These are phyloP conservation scores for Salminus brasiliensis DNA, from an alignment of 2,113 vertebrate genomes.

Conservation along the genomic window DNA sequence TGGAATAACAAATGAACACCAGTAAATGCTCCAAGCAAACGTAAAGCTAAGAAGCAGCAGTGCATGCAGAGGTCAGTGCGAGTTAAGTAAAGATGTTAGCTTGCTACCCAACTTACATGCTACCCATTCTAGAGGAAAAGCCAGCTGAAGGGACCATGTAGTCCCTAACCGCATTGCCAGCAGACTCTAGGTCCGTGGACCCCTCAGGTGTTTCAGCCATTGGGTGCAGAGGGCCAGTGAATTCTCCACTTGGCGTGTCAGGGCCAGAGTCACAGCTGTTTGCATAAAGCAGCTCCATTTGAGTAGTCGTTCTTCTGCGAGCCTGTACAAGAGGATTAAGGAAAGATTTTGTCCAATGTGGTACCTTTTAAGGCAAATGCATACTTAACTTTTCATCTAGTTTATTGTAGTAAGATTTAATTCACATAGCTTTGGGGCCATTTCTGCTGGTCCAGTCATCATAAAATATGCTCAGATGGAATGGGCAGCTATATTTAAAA, in stretches of 20 bases:
- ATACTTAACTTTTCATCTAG: too few species aligned
- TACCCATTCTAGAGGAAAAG: conserved; percentile 91
- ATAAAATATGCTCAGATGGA: too few species aligned
- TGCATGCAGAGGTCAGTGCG: conserved; percentile 10
- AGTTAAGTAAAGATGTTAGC: conserved; percentile 44
- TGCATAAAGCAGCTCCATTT: conserved; percentile 95
- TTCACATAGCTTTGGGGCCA: too few species aligned
- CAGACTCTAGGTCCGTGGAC: conserved; percentile 77
- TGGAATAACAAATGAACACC: not conserved
- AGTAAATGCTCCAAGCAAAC: conserved; percentile 31
- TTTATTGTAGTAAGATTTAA: too few species aligned
- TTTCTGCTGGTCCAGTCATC: too few species aligned
- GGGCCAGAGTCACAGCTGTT: conserved; percentile 83
- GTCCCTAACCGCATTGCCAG: conserved; percentile 84
- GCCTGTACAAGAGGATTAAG: conserved; percentile 73
- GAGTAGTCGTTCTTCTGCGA: conserved; percentile 91
- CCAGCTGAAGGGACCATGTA: conserved; percentile 78
- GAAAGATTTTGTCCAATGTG: too few species aligned
- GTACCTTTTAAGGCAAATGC: too few species aligned
- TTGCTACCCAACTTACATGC: conserved; percentile 88
- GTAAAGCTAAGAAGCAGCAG: conserved; percentile 39
- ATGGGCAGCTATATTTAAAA: too few species aligned
- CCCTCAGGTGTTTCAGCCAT: conserved; percentile 80
- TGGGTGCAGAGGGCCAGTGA: conserved; percentile 72
- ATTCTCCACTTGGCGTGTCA: conserved; percentile 76